phyloP scores from a whole-genome alignment of 2,797 vertebrate genomes.

The Lithobates sylvaticus region DNA sequence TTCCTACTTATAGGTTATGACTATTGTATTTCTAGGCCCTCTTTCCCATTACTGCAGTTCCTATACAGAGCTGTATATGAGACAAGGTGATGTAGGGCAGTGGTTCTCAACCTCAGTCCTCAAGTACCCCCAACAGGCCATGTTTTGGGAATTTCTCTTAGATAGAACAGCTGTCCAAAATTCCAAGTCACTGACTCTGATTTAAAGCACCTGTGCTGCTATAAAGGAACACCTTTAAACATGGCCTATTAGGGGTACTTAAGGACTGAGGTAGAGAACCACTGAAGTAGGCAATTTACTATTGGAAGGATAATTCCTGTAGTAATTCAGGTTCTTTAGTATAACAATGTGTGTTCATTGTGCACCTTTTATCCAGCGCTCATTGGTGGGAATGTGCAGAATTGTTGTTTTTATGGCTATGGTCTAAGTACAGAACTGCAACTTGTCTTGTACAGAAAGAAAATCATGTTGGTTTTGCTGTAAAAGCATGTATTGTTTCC shows the following conservation, averaged over 20 bases:
- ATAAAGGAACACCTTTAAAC: no score
- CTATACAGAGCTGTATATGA: neutral
- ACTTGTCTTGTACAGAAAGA: neutral
- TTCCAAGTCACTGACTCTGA: no score
- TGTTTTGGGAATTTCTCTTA: no score
- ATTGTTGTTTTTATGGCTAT: neutral
- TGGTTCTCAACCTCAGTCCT: no score
- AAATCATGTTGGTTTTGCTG: neutral
- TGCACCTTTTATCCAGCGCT: neutral
- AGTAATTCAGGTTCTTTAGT: neutral
- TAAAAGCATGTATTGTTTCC: neutral
- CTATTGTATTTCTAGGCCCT: neutral
- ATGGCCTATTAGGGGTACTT: no score
- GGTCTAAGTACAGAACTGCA: no score
- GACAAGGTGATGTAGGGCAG: neutral
- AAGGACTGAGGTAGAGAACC: no score
- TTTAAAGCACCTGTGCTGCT: no score
- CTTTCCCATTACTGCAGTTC: neutral
- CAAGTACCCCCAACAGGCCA: no score
- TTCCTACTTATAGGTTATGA: neutral
- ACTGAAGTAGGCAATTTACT: neutral
- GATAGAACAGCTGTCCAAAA: no score
- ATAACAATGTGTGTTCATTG: neutral
- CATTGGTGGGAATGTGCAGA: neutral
- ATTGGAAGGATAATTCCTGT: neutral